Percentiles rank a stretch among this genome's conserved stretches.
phyloP scores from a whole-genome alignment of 2,888 invertebrate species.

The Drosophila paramelanica region DNA sequence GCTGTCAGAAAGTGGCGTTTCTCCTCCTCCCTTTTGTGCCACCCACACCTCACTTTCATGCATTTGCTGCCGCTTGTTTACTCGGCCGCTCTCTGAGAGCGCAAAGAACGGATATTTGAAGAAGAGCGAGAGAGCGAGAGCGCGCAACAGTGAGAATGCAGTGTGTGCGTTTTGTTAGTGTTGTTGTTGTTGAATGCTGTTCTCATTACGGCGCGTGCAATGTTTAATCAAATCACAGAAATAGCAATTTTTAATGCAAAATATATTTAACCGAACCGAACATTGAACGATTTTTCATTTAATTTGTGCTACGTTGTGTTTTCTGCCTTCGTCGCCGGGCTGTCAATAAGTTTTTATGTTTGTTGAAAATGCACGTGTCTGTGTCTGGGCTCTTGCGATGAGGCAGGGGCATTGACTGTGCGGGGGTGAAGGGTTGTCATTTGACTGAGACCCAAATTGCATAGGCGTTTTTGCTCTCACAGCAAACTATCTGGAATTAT shows the following conservation, averaged over 20 bases:
- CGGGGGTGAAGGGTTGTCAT: slow-evolving; percentile 23
- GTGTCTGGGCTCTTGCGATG: slow-evolving; percentile 8
- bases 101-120: slow-evolving; percentile 21
- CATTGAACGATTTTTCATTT: slow-evolving; percentile 60
- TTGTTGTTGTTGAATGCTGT: slow-evolving; percentile 21
- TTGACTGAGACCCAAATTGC: slow-evolving; percentile 64
- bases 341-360: slow-evolving; percentile 15
- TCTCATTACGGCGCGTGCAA: slow-evolving; percentile 33
- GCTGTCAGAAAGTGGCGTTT: slow-evolving; percentile 31
- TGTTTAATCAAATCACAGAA: slow-evolving; percentile 52
- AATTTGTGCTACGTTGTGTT: slow-evolving; percentile 53
- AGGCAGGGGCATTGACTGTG: background rate
- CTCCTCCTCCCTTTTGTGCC: slow-evolving; percentile 25
- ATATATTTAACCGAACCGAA: slow-evolving; percentile 6
- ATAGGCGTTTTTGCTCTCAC: slow-evolving; percentile 14
- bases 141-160: slow-evolving; percentile 18
- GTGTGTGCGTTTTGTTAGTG: slow-evolving; percentile 38
- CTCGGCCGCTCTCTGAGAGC: slow-evolving; percentile 18
- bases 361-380: slow-evolving; percentile 72
- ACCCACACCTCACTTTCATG: slow-evolving; percentile 34
- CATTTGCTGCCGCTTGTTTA: slow-evolving; percentile 46
- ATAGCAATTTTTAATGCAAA: slow-evolving; percentile 38
- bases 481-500: background rate
- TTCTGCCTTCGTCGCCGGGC: slow-evolving; percentile 31
- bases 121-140: slow-evolving; percentile 7